Evolutionary conservation across 2,113 vertebrate genomes (phyloP).

Genomic region (Balaenoptera acutorostrata): DNA sequence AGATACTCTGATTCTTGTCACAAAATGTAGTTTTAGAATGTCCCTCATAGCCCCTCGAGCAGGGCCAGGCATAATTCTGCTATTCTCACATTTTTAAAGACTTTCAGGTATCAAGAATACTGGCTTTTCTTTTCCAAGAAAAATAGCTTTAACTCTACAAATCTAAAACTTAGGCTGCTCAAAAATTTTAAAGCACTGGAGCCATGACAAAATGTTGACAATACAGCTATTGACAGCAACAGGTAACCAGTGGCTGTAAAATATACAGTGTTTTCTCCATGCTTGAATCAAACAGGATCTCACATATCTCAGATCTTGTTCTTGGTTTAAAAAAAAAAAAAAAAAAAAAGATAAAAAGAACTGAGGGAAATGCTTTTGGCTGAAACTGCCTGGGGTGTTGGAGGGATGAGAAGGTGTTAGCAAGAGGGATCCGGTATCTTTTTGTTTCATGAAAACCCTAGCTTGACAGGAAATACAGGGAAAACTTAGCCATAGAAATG

Average conservation of each 20-base stretch:
- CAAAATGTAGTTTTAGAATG: neutral
- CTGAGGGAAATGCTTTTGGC: slow-evolving; percentile 64
- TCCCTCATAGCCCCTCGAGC: neutral
- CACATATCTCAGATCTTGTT: slow-evolving; percentile 67
- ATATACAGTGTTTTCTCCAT: slow-evolving; percentile 1
- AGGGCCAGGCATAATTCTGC: neutral
- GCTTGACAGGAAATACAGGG: slow-evolving; percentile 68
- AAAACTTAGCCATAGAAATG: slow-evolving; percentile 64
- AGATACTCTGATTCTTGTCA: neutral
- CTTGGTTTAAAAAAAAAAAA: neutral
- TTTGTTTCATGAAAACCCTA: slow-evolving; percentile 69
- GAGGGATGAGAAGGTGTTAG: slow-evolving; percentile 58
- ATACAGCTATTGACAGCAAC: slow-evolving; percentile 17
- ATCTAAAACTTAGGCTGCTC: neutral
- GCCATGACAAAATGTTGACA: neutral
- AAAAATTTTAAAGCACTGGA: neutral
- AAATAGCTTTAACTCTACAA: neutral
- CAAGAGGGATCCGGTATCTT: slow-evolving; percentile 68
- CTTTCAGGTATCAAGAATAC: neutral
- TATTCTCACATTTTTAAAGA: neutral
- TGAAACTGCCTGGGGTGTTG: slow-evolving; percentile 16
- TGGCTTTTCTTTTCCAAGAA: neutral
- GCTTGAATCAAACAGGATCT: slow-evolving; percentile 63
- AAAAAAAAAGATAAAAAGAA: slow-evolving; percentile 45
- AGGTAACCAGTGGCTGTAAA: slow-evolving; percentile 19